Base-by-base conservation (phyloP, 1,140 invertebrate genomes). In the Zaprionus nigranus region DNA sequence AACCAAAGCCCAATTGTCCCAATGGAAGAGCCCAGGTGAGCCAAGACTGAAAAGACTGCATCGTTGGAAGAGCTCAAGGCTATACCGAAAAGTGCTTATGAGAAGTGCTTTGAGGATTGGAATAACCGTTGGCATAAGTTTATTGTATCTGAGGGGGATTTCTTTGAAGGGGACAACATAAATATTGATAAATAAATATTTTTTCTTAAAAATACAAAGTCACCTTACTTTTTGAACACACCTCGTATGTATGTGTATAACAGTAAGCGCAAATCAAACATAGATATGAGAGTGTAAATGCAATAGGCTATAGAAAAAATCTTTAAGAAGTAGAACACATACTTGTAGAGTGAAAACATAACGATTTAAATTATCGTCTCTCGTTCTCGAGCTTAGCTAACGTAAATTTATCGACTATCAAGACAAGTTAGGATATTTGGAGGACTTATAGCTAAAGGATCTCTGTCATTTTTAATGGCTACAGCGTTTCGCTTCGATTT, bases 251-350 rank as follows among this genome's bases (percentile, higher is more conserved):
- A 40, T 40, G 38, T 40, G 15, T 43, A 13, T 54, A 24, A 56
- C 40, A 17, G 40, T 46, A 72, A 56, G 36, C 28, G 22, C 34
- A 63, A 58, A 38, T 17, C 3, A 2, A 77, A 73, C 40, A 71
- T 56, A 72, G 20, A 72, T 40, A 26, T 56, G 46, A 68, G 46
- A 64, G 46, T 43, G 58, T 78, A 78, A 75, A 78, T 78, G 75
- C 64, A 69, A 51, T 60, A 63, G 36, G 30, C 59, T 75, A 62
- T 51, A n/a, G 26, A 53, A n/a, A 60, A 65, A 57, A 64, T 24
- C 34, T 20, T 53, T 6, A 26, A 61, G 26, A 65, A 11, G 49
- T 71, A 73, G 61, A 76, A 73, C 61, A 72, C 69, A 62, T 15
- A n/a, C n/a, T n/a, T n/a, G n/a, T n/a, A 64, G 26, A 46, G 34